These are phyloP conservation scores for Chamaetylas fuelleborni DNA, from an alignment of 2,113 vertebrate genomes.

Conservation along the genomic window DNA sequence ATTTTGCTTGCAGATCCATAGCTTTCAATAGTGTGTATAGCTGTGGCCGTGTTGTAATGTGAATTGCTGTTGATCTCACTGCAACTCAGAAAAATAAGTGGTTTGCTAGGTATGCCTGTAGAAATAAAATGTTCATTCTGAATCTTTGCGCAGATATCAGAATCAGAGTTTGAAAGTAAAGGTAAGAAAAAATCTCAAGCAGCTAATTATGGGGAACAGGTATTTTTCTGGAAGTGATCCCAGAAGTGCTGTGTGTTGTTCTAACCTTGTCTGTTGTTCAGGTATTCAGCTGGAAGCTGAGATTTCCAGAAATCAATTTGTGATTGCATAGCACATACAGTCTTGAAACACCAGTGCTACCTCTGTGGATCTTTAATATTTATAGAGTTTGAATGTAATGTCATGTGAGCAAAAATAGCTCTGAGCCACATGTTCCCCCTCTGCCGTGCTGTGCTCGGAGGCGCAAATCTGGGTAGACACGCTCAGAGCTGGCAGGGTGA, in stretches of 20 bases:
- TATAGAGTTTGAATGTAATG: conserved; percentile 58
- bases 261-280: conserved; percentile 39
- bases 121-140: neutral
- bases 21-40: neutral
- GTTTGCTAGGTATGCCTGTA: neutral
- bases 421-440: conserved; percentile 42
- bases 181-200: neutral
- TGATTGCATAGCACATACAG: conserved; percentile 24
- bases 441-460: neutral
- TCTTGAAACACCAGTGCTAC: conserved; percentile 21
- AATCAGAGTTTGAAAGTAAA: conserved; percentile 5
- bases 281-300: conserved; percentile 16
- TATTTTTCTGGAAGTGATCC: conserved; percentile 37
- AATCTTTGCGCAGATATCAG: neutral
- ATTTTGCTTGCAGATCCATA: conserved; percentile 34
- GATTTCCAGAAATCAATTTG: conserved; percentile 35
- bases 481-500: conserved; percentile 16
- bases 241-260: neutral
- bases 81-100: conserved; percentile 8
- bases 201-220: neutral
- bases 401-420: conserved; percentile 58
- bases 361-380: conserved; percentile 43
- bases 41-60: neutral
- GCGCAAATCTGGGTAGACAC: neutral
- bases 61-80: conserved; percentile 21